Conservation (phyloP, 2,797 vertebrate genomes). For the Chelidonichthys spinosus region DNA sequence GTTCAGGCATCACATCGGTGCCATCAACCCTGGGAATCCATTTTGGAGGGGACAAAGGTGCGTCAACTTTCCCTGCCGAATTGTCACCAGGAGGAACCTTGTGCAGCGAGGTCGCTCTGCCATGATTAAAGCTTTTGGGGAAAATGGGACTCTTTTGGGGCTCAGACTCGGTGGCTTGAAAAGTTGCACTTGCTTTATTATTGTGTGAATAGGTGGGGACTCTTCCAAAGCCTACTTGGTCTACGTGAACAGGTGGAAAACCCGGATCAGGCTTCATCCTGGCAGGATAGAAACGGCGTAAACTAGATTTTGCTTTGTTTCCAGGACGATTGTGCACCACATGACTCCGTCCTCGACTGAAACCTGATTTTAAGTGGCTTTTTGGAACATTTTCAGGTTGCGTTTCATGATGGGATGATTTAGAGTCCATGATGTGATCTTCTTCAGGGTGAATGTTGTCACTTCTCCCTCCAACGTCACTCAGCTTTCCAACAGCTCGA, state of each 20-base stretch:
- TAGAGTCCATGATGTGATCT: no score
- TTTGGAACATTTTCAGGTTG: not conserved
- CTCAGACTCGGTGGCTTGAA: not conserved
- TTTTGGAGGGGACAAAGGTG: not conserved
- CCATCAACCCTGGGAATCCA: slow-evolving; percentile 7
- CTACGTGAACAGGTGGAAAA: not conserved
- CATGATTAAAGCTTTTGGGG: not conserved
- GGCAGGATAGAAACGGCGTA: rapidly evolving
- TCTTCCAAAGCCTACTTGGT: not conserved
- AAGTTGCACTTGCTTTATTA: not conserved
- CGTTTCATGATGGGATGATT: not conserved
- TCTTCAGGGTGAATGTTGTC: not conserved
- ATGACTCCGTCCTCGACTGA: not conserved
- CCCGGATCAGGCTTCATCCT: not conserved
- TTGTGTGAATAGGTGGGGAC: not conserved
- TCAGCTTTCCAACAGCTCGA: not conserved
- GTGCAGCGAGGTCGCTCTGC: not conserved
- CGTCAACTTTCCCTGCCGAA: not conserved
- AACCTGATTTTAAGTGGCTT: not conserved
- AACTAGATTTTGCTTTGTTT: not conserved
- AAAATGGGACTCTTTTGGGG: not conserved
- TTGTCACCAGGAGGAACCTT: not conserved
- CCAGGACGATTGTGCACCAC: not conserved
- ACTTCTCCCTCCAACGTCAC: not conserved
- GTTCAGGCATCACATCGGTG: not conserved